A percentile compares a stretch with the other conserved stretches of the same genome.
These are phyloP conservation scores for Noctua comes DNA, from an alignment of 2,888 invertebrate species.

Conservation along the genomic window DNA sequence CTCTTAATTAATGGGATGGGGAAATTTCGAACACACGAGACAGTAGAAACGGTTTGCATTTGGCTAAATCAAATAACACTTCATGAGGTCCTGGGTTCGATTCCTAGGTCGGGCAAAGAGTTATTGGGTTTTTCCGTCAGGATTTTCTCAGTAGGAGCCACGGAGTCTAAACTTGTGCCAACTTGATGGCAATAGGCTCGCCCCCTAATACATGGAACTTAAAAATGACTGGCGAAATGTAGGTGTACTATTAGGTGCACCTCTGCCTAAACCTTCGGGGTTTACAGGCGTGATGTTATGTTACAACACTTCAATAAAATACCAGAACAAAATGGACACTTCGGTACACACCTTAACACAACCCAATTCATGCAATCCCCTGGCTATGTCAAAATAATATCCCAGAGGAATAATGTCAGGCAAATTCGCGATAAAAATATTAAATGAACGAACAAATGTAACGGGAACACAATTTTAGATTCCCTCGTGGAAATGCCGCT, in stretches of 20 bases:
- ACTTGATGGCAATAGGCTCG: not conserved
- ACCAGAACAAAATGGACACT: not conserved
- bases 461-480: constrained; percentile 37
- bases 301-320: not conserved
- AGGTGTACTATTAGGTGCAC: not conserved
- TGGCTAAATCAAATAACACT: not conserved
- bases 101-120: too few species aligned
- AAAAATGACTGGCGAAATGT: not conserved
- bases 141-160: too few species aligned
- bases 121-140: too few species aligned
- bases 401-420: constrained; percentile 36
- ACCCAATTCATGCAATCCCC: constrained; percentile 18
- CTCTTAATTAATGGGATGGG: too few species aligned
- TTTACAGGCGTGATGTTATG: not conserved
- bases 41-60: not conserved
- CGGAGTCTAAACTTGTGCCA: not conserved
- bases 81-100: too few species aligned
- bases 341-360: constrained; percentile 8
- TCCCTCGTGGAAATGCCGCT: constrained; percentile 38
- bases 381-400: not conserved
- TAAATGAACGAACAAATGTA: constrained; percentile 43
- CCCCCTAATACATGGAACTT: not conserved
- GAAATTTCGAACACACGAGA: too few species aligned
- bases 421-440: constrained; percentile 40
- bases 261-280: not conserved